Evolutionary conservation across 2,888 invertebrate genomes (phyloP), one percentile per base, ranked within the genome.

Genomic region (Athalia cordata): DNA sequence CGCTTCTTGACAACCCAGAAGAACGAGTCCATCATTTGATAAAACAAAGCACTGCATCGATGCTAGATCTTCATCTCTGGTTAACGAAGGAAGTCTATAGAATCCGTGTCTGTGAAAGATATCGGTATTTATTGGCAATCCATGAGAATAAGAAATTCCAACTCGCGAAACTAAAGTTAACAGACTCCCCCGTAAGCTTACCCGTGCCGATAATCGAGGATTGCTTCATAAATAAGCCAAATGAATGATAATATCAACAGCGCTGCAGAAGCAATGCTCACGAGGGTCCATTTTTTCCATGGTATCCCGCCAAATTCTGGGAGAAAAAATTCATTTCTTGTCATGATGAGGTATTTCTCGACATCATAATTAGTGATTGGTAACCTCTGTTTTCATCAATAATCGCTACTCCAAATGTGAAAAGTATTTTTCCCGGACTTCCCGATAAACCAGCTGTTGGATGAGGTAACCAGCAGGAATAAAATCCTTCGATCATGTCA

Each of bases 401-500:
- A 15, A 80, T 76, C 8, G 78, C 70, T 45, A 81, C 70, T 52
- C 82, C 82, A 62, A 81, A 82, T 47, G 79, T 81, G 62, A 80
- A 80, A 4, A 79, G 13, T 43, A 57, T 45, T 57, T 62, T 78
- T 66, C 59, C 68, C 50, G 68, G 68, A 68, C 52, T 68, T 4
- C 68, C 50, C 4, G 70, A 29, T 1, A 78, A 79, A 47, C 77
- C 79, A 72, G 70, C 80, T 75, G 43, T 78, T 49, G 76, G 77
- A 59, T 52, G 72, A 9, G 74, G 74, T 52, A 81, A 78, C 13
- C 78, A 75, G 47, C 82, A 82, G 0, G 81, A 79, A 70, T 82
- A 82, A 77, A 82, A 81, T 61, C 80, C 82, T 80, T 82, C 82
- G n/a, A 82, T 75, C 45, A 55, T 55, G 52, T 81, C 76, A 9